Evolutionary conservation across 2,797 vertebrate species (phyloP), one percentile per base, ranked within the genome.

Genomic region (Lateolabrax maculatus): DNA sequence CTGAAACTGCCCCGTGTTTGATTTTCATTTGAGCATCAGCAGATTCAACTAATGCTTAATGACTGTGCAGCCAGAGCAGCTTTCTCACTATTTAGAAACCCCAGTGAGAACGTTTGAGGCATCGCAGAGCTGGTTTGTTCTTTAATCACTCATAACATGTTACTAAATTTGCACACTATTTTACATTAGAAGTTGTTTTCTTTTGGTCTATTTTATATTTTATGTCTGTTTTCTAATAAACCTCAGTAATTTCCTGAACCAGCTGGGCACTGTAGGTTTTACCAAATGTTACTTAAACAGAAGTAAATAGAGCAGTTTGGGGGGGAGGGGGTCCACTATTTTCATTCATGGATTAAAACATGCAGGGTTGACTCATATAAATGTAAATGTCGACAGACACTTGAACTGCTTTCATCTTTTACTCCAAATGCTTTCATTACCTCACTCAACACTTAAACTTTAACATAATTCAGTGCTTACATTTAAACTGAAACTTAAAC

Each of bases 21-120:
- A 74, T 62, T 73, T 66, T 72, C 9, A 19, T 34, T 53, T 16
- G 39, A 48, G 16, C n/a, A 23, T 57, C 52, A 43, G 57, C 31
- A 63, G 71, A 58, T 63, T 21, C 21, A n/a, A 39, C 52, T 23
- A 37, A 12, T 29, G 12, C 18, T 48, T n/a, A 16, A 0, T 16
- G 18, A 58, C 21, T 48, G 60, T 2, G 5, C 15, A 39, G 31
- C 16, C 5, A 3, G n/a, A 61, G 25, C 39, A 21, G 34, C 16
- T 39, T 48, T 53, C 29, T 5, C 29, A 21, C 9, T 16, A 4
- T 27, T 48, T 5, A 11, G 15, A 16, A 43, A 51, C 12, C 12
- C 7, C 8, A 19, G 12, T 52, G 2, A 5, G 25, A 71, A 21
- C 0, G 5, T 10, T 21, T 16, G 37, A 27, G 16, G 11, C 11